Evolutionary conservation across 2,888 invertebrate species (phyloP), one percentile per base, ranked within the genome.

Genomic region (Eucera pruinosa): DNA sequence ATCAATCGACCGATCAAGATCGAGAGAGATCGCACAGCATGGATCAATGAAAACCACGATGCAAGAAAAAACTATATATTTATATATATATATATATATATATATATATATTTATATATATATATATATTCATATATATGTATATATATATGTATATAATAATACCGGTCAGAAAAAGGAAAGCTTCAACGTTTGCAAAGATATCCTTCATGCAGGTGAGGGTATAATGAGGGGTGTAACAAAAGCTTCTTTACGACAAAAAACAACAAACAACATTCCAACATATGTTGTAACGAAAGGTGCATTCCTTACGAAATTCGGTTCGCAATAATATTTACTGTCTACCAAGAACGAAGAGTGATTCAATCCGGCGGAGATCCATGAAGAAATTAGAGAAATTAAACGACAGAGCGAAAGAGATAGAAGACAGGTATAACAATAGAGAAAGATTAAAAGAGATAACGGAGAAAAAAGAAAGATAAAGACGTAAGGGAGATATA

Each of bases 141-240:
- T n/a, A n/a, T n/a, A n/a, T n/a, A n/a, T n/a, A n/a, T n/a, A n/a
- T n/a, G n/a, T n/a, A n/a, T n/a, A n/a, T n/a, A n/a, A n/a, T n/a
- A n/a, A n/a, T n/a, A 69, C 57, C 72, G 72, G 57, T 72, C 67
- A 62, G 71, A 72, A n/a, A n/a, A 78, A 84, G 76, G 82, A 81
- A 87, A 88, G 87, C 84, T 83, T 81, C 80, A 78, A 81, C 72
- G 81, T 82, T 80, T 80, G 82, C 82, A 88, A 87, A 86, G 82
- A 85, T 88, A 82, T 86, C 86, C 86, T 88, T 88, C 90, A 91
- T 91, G 91, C 91, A 91, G 90, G 85, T 88, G 90, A 90, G 89
- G 89, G 88, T 88, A 85, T 80, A 85, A 85, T 85, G 85, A 85
- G 85, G 85, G 85, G 85, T 85, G 85, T 85, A 85, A 85, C 85